phyloP scores from a whole-genome alignment of 2,888 invertebrate species.

The Orthosia cruda region DNA sequence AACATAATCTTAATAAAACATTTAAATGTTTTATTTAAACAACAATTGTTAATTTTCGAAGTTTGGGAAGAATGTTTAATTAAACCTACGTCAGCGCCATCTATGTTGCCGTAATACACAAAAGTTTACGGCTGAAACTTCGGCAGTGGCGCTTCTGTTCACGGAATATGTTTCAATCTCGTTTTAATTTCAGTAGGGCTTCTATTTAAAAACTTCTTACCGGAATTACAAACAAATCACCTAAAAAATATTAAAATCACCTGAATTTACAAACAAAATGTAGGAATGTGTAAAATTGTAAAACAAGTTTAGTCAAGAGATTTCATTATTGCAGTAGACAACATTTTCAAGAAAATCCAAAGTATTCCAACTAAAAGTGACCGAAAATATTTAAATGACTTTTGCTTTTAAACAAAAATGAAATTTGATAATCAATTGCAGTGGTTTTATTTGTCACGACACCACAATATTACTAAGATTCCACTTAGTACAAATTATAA shows the following conservation, averaged over 20 bases:
- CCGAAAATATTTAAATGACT: not conserved
- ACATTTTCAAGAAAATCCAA: not conserved
- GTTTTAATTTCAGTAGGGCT: constrained; percentile 5
- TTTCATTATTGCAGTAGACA: not conserved
- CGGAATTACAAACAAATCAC: no score
- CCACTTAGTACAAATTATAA: constrained; percentile 1
- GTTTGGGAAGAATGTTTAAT: not conserved
- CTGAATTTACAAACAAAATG: no score
- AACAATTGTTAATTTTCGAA: not conserved
- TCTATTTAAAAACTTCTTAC: no score
- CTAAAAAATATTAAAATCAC: no score
- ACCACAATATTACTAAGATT: not conserved
- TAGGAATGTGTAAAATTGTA: no score
- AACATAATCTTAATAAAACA: not conserved
- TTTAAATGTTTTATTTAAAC: not conserved
- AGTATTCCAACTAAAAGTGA: no score
- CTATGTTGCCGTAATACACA: constrained; percentile 14
- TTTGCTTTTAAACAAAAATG: no score
- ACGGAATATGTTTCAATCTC: not conserved
- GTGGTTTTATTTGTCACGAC: not conserved
- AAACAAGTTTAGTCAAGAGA: no score
- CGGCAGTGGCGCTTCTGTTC: constrained; percentile 39
- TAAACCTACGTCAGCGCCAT: constrained; percentile 42
- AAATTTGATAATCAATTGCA: not conserved
- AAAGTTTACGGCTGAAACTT: constrained; percentile 8